These are phyloP conservation scores for Noturus placidus DNA, from an alignment of 2,113 vertebrate genomes.

Conservation along the genomic window DNA sequence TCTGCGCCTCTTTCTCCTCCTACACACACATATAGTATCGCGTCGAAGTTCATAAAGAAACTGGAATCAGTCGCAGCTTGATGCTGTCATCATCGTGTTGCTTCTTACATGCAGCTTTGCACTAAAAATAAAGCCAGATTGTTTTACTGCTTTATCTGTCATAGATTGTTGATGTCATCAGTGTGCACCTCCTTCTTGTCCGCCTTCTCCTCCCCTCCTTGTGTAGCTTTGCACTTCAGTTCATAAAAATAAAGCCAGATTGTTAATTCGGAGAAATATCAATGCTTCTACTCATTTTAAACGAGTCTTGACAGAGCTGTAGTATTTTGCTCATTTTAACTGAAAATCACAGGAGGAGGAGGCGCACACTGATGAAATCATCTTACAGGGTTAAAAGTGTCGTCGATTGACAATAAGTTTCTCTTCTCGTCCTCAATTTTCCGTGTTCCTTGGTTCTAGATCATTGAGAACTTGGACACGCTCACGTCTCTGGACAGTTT, in stretches of 20 bases:
- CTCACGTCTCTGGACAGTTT: constrained; percentile 86
- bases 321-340: neutral
- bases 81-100: neutral
- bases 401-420: neutral
- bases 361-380: constrained; percentile 6
- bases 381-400: neutral
- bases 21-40: neutral
- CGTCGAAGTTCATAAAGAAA: neutral
- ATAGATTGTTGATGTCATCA: neutral
- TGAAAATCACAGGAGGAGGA: neutral
- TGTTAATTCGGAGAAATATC: no score
- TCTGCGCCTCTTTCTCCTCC: neutral
- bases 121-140: neutral
- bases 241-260: no score
- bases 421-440: neutral
- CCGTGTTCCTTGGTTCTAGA: constrained; percentile 64
- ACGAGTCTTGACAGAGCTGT: neutral
- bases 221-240: no score
- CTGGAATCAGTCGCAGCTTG: neutral
- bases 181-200: neutral
- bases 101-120: neutral
- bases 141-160: neutral
- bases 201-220: no score
- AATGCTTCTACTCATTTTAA: no score
- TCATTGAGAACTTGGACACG: constrained; percentile 88